These are phyloP conservation scores for Tyria jacobaeae DNA, from an alignment of 2,888 invertebrate genomes.

Conservation along the genomic window DNA sequence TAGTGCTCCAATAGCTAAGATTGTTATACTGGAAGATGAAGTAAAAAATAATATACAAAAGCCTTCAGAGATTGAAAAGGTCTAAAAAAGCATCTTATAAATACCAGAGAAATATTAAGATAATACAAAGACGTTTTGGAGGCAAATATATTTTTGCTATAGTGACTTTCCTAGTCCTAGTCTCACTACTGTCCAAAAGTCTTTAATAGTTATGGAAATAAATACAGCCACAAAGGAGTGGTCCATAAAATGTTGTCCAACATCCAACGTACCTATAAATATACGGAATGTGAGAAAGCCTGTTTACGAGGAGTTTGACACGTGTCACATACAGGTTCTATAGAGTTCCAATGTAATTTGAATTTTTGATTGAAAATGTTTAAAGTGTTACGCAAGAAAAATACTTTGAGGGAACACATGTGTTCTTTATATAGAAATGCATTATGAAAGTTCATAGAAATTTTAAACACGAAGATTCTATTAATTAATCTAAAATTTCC, in stretches of 20 bases:
- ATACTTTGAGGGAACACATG: constrained; percentile 57
- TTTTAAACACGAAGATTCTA: constrained; percentile 30
- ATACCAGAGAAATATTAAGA: constrained; percentile 14
- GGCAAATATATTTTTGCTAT: constrained; percentile 53
- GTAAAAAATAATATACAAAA: neutral
- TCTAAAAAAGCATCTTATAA: constrained; percentile 24
- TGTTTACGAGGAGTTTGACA: constrained; percentile 56
- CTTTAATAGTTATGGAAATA: constrained; percentile 55
- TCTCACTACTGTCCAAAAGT: constrained; percentile 53
- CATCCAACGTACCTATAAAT: constrained; percentile 44
- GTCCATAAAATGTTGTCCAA: too few species aligned
- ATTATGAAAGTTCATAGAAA: constrained; percentile 57
- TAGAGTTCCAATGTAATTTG: constrained; percentile 63
- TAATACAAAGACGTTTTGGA: constrained; percentile 12
- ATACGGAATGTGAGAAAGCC: constrained; percentile 36
- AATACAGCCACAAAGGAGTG: constrained; percentile 50
- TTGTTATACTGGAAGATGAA: neutral
- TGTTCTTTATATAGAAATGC: constrained; percentile 65
- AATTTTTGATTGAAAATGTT: too few species aligned
- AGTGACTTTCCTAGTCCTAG: constrained; percentile 49
- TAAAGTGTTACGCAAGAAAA: constrained; percentile 58
- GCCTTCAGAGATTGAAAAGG: neutral
- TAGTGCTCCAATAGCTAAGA: neutral
- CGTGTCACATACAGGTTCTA: constrained; percentile 67
- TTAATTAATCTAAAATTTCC: neutral